Evolutionary conservation across 2,113 vertebrate species (phyloP), one percentile per base, ranked within the genome.

Genomic region (Elephas maximus): DNA sequence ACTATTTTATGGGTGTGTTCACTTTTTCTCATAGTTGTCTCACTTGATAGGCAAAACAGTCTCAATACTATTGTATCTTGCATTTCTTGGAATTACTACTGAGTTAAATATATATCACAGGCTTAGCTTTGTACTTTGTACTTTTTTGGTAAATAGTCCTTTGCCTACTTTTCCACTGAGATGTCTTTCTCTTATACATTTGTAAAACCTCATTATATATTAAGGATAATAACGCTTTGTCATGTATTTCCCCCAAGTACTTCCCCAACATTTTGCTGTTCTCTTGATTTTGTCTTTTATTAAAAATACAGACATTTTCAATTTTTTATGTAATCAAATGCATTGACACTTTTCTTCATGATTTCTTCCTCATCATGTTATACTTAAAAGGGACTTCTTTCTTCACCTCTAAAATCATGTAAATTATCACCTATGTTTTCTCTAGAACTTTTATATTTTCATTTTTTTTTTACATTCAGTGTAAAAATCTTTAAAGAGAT

Each of bases 31-130:
- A 60, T 9, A 80, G 2, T 45, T 92, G 93, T 92, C 53, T 89
- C n/a, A 89, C 77, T 86, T 92, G 65, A 87, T 80, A 94, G 90
- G 4, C n/a, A 81, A 24, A 28, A 96, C 94, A 63, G 60, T 41
- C 11, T 91, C 62, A 53, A 0, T 91, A 26, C 30, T 93, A 77
- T 51, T 60, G 7, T 77, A 80, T 60, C 26, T 82, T 62, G 37
- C 26, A 92, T 79, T 90, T 84, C 28, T 84, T 82, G 37, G n/a
- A 79, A 28, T 91, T 79, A 84, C 9, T 20, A 53, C 9, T 57
- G 4, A 69, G 26, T 87, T 85, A 30, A 62, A 45, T 73, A 88
- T 65, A n/a, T 67, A 79, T 57, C 33, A 51, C 41, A 48, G 18
- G 5, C 30, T 62, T 79, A 83, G 37, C n/a, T 92, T 74, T 86